phyloP scores from a whole-genome alignment of 2,888 invertebrate genomes.

The Spicauda simplicius region DNA sequence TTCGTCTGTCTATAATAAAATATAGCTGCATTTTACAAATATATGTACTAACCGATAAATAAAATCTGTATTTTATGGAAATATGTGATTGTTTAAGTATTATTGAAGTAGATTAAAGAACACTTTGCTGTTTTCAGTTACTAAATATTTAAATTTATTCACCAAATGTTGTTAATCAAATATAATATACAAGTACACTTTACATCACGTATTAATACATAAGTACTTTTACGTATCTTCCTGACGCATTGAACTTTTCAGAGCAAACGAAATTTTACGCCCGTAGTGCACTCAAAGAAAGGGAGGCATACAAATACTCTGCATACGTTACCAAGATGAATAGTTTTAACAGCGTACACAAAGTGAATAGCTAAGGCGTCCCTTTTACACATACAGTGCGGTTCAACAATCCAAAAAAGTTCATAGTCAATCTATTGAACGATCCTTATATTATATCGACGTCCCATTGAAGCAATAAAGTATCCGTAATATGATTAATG shows the following conservation, averaged over 20 bases:
- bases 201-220: background rate
- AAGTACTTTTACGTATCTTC: background rate
- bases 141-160: no score
- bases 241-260: background rate
- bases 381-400: background rate
- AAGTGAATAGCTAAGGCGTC: background rate
- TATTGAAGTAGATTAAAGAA: no score
- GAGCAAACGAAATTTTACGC: background rate
- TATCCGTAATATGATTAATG: conserved; percentile 76
- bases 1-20: no score
- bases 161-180: background rate
- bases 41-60: no score
- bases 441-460: conserved; percentile 50
- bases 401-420: conserved; percentile 1
- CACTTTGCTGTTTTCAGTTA: no score
- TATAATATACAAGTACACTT: background rate
- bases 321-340: conserved; percentile 3
- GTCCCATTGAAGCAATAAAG: conserved; percentile 76
- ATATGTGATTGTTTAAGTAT: no score
- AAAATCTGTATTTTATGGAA: no score
- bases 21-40: no score
- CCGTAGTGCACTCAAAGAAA: background rate
- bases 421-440: conserved; percentile 52
- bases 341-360: background rate
- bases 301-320: background rate